These are phyloP conservation scores for Polyommatus iphigenia DNA, from an alignment of 2,888 invertebrate genomes.

Conservation along the genomic window DNA sequence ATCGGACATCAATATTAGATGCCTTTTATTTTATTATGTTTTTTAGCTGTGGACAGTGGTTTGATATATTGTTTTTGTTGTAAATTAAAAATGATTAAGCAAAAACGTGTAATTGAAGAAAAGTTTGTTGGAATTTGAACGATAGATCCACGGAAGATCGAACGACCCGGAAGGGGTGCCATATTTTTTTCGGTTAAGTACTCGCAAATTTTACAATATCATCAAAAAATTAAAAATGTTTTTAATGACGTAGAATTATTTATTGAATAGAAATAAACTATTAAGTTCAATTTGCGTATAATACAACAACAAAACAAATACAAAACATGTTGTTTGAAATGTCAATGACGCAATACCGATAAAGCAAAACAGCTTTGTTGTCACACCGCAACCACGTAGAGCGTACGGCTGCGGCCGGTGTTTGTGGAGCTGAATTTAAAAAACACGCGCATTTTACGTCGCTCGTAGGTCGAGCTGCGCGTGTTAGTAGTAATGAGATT, in stretches of 20 bases:
- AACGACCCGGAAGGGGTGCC: background rate
- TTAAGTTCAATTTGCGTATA: background rate
- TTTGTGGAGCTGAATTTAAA: conserved; percentile 3
- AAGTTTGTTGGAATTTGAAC: background rate
- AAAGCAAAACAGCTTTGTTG: background rate
- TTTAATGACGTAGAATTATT: background rate
- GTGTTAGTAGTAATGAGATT: conserved; percentile 10
- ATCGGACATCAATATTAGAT: background rate
- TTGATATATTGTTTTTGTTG: background rate
- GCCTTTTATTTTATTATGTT: background rate
- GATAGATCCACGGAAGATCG: no score
- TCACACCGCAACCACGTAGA: background rate
- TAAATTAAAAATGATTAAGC: background rate
- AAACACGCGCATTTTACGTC: conserved; percentile 22
- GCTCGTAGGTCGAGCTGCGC: background rate
- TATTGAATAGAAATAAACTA: background rate
- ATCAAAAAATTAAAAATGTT: no score
- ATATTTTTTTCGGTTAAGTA: background rate
- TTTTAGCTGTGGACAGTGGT: background rate
- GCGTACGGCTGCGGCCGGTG: background rate
- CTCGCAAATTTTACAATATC: background rate
- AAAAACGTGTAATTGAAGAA: background rate
- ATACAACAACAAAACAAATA: background rate
- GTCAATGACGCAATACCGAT: conserved; percentile 37
- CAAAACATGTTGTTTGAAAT: conserved; percentile 19